phyloP scores from a whole-genome alignment of 2,113 vertebrate species.

The Patagioenas fasciata region DNA sequence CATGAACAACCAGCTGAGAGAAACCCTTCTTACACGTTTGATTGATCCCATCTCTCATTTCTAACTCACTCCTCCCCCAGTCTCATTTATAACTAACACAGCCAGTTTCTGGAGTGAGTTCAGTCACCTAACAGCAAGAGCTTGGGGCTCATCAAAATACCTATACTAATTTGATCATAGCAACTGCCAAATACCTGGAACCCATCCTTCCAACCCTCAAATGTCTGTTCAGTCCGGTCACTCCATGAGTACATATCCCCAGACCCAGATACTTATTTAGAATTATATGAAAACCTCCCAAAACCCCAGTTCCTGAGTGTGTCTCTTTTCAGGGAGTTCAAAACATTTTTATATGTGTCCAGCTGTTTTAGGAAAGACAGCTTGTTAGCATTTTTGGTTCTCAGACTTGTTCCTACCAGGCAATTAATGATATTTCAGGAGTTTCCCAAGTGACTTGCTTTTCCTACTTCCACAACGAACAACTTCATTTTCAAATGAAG shows the following conservation, averaged over 20 bases:
- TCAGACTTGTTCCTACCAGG: background rate
- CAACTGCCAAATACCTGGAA: background rate
- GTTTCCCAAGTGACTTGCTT: background rate
- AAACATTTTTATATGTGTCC: background rate
- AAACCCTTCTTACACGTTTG: background rate
- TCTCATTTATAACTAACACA: background rate
- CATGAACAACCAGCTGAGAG: background rate
- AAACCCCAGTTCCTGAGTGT: background rate
- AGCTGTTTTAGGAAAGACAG: background rate
- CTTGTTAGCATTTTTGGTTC: background rate
- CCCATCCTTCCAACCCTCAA: background rate
- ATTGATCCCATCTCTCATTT: background rate
- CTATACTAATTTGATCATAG: background rate
- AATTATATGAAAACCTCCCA: background rate
- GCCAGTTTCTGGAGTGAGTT: background rate
- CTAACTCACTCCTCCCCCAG: fast-evolving
- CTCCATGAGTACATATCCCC: fast-evolving
- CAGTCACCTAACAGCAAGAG: background rate
- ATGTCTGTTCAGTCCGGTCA: background rate
- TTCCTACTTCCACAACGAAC: background rate
- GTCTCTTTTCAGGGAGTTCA: background rate
- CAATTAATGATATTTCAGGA: background rate
- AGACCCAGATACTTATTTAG: background rate
- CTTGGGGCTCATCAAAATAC: background rate
- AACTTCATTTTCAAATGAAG: background rate